Evolutionary conservation across 2,888 invertebrate species (phyloP).

Genomic region (Lasius fuliginosus): DNA sequence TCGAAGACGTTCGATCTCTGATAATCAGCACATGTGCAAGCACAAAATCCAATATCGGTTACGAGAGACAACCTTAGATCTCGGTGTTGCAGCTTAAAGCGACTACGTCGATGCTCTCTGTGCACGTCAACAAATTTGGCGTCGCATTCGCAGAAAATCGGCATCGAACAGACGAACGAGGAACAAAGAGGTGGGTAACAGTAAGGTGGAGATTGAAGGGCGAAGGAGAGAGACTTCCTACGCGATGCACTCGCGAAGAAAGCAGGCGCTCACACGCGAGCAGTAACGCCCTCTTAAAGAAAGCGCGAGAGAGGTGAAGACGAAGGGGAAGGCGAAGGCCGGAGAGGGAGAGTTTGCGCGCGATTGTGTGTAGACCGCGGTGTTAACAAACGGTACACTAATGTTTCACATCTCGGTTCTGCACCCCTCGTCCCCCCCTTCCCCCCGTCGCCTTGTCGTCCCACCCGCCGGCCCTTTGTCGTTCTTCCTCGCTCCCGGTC

Average conservation of each 20-base stretch:
- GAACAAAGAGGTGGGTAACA: conserved; percentile 41
- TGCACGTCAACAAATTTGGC: conserved; percentile 71
- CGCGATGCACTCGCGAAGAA: conserved; percentile 61
- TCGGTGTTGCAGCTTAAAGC: conserved; percentile 59
- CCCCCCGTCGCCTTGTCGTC: conserved; percentile 62
- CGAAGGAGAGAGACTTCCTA: conserved; percentile 50
- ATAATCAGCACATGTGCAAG: conserved; percentile 60
- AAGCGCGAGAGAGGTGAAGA: conserved; percentile 49
- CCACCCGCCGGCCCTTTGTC: conserved; percentile 30
- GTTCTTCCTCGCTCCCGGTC: conserved; percentile 64
- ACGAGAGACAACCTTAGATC: conserved; percentile 59
- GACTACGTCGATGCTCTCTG: conserved; percentile 64
- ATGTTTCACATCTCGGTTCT: conserved; percentile 85
- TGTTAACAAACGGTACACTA: conserved; percentile 86
- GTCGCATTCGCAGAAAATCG: conserved; percentile 73
- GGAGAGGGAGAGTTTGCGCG: conserved; percentile 66
- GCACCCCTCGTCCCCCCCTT: conserved; percentile 67
- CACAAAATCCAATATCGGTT: conserved; percentile 69
- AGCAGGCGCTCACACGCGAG: conserved; percentile 47
- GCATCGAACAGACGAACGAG: conserved; percentile 55
- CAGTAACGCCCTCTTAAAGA: conserved; percentile 69
- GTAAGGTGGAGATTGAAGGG: conserved; percentile 67
- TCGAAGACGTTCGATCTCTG: conserved; percentile 42
- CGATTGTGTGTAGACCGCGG: conserved; percentile 83
- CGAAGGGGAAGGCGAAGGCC: conserved; percentile 30